phyloP scores from a whole-genome alignment of 2,113 vertebrate genomes.

The Rutilus rutilus region DNA sequence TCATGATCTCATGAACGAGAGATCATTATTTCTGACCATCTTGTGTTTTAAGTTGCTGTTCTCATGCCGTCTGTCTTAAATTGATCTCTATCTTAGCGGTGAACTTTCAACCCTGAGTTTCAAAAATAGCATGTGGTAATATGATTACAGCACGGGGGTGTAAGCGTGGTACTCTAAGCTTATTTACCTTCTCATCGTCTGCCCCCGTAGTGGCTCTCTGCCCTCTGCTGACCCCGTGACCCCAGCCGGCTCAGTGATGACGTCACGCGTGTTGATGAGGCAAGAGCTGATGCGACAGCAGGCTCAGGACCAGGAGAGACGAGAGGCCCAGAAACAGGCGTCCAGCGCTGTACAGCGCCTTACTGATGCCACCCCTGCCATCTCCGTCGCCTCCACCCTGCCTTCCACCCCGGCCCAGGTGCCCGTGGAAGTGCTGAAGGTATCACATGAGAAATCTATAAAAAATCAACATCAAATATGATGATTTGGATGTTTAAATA shows the following conservation, averaged over 20 bases:
- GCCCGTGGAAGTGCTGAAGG: conserved; percentile 88
- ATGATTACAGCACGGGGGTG: conserved; percentile 8
- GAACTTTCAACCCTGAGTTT: not conserved
- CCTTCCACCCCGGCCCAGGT: conserved; percentile 80
- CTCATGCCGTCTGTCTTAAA: conserved; percentile 15
- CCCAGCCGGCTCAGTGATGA: conserved; percentile 64
- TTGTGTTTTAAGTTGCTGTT: not conserved
- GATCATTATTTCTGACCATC: not conserved
- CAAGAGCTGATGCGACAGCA: conserved; percentile 91
- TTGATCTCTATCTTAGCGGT: conserved; percentile 59
- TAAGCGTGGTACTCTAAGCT: conserved; percentile 9
- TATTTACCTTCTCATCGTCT: conserved; percentile 3
- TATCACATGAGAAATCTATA: conserved; percentile 57
- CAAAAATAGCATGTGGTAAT: conserved; percentile 24
- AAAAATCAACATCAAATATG: not conserved
- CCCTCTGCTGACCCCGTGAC: conserved; percentile 50
- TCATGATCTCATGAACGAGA: not conserved
- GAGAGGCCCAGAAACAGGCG: conserved; percentile 79
- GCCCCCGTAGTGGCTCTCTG: conserved; percentile 39
- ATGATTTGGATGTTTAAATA: not conserved
- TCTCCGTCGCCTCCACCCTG: conserved; percentile 69
- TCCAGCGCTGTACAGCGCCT: conserved; percentile 65
- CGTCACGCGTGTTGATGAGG: conserved; percentile 81
- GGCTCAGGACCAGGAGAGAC: conserved; percentile 84
- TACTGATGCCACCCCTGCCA: conserved; percentile 70